Evolutionary conservation across 2,797 vertebrate genomes (phyloP).

Genomic region (Natrix natrix): DNA sequence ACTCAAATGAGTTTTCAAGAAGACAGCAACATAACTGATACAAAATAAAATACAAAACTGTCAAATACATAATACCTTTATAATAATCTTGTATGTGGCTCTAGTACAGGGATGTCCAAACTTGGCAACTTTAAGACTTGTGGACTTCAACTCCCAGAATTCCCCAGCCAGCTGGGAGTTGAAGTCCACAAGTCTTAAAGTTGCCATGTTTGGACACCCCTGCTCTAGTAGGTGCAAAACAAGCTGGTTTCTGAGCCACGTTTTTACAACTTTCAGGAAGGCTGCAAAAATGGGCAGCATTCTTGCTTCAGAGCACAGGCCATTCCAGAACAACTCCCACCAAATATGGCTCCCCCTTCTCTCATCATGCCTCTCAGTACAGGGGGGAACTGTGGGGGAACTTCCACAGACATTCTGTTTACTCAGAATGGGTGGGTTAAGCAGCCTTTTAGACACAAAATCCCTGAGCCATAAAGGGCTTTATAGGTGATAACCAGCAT

Average conservation of each 20-base stretch:
- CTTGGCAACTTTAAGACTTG: no score
- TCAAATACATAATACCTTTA: not conserved
- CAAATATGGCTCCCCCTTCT: not conserved
- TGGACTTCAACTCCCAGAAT: no score
- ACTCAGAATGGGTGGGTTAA: not conserved
- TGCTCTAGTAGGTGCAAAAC: not conserved
- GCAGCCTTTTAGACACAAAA: not conserved
- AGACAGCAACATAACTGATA: not conserved
- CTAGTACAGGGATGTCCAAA: not conserved
- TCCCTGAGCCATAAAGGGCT: not conserved
- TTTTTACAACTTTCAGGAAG: not conserved
- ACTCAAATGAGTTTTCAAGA: not conserved
- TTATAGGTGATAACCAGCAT: not conserved
- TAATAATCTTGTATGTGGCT: not conserved
- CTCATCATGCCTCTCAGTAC: not conserved
- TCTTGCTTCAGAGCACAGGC: not conserved
- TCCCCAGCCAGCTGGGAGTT: no score
- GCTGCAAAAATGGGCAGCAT: not conserved
- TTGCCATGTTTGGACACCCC: no score
- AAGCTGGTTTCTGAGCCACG: not conserved
- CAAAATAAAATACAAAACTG: not conserved
- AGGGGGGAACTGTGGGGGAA: not conserved
- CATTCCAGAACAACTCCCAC: not conserved
- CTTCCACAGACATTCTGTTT: not conserved
- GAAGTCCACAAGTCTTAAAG: no score